Percentiles rank a stretch among this genome's conserved stretches.
These are phyloP conservation scores for Philopedon plagiatum DNA, from an alignment of 2,888 invertebrate species.

Conservation along the genomic window DNA sequence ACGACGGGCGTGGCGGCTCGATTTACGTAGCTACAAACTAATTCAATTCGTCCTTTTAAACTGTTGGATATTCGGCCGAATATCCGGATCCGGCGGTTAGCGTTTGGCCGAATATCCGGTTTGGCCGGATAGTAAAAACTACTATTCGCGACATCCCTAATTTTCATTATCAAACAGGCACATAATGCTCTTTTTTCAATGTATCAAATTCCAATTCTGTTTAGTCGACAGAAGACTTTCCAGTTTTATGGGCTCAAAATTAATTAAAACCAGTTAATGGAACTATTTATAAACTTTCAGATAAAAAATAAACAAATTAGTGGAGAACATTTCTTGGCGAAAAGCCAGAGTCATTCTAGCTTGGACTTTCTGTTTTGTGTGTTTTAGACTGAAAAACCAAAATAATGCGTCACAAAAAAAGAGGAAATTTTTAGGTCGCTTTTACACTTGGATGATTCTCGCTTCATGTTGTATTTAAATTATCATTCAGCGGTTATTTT, in stretches of 20 bases:
- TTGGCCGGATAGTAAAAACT: no score
- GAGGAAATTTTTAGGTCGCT: not conserved
- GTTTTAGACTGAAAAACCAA: constrained; percentile 1
- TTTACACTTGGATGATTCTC: not conserved
- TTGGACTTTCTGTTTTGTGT: not conserved
- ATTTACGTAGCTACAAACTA: no score
- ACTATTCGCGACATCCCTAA: no score
- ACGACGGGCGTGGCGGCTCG: no score
- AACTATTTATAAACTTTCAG: constrained; percentile 18
- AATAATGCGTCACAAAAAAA: not conserved
- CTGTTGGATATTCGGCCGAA: no score
- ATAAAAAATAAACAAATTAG: constrained; percentile 15
- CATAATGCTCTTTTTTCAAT: not conserved
- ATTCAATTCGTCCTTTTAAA: no score
- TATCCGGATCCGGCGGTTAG: no score
- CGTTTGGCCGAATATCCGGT: no score
- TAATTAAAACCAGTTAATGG: constrained; percentile 25
- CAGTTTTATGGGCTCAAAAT: constrained; percentile 26
- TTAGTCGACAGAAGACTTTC: not conserved
- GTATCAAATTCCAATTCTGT: constrained; percentile 13
- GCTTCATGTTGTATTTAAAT: no score
- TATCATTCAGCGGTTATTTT: no score
- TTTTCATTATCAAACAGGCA: not conserved
- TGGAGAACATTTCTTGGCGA: constrained; percentile 1
- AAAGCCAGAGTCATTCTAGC: constrained; percentile 2